Percentiles rank a stretch among this genome's conserved stretches.
phyloP scores from a whole-genome alignment of 2,888 invertebrate genomes.

The Pyrrhia umbra region DNA sequence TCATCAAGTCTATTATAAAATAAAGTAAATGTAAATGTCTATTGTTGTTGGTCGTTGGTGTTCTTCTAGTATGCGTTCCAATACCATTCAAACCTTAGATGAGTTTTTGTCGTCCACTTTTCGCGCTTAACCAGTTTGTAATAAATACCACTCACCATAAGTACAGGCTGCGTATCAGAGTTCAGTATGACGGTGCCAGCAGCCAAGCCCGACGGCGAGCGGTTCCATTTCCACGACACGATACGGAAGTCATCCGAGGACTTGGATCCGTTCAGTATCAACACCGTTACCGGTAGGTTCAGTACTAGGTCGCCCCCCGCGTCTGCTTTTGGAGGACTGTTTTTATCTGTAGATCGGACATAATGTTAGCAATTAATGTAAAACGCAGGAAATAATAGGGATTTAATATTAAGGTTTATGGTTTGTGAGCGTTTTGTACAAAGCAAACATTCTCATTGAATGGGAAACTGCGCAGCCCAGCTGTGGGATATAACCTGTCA shows the following conservation, averaged over 20 bases:
- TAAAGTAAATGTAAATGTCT: no score
- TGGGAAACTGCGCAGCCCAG: no score
- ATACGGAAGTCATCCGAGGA: constrained; percentile 97
- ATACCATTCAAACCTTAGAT: no score
- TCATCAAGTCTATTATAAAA: no score
- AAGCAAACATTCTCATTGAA: no score
- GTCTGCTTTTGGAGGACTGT: constrained; percentile 96
- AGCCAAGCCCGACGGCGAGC: constrained; percentile 94
- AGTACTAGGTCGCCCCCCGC: constrained; percentile 96
- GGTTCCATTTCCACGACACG: constrained; percentile 95
- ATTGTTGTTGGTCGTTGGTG: no score
- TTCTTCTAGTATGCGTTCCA: no score
- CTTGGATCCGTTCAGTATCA: constrained; percentile 95
- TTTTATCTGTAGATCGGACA: constrained; percentile 92
- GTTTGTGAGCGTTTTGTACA: background rate
- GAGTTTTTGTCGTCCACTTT: no score
- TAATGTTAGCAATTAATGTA: background rate
- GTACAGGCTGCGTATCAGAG: constrained; percentile 94
- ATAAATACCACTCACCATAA: constrained; percentile 81
- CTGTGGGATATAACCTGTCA: no score
- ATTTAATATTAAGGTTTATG: background rate
- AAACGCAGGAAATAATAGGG: background rate
- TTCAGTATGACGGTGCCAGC: constrained; percentile 95
- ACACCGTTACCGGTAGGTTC: constrained; percentile 93
- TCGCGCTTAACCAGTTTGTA: background rate